Base-by-base conservation (phyloP, 2,888 invertebrate genomes). In the Synergus itoensis region DNA sequence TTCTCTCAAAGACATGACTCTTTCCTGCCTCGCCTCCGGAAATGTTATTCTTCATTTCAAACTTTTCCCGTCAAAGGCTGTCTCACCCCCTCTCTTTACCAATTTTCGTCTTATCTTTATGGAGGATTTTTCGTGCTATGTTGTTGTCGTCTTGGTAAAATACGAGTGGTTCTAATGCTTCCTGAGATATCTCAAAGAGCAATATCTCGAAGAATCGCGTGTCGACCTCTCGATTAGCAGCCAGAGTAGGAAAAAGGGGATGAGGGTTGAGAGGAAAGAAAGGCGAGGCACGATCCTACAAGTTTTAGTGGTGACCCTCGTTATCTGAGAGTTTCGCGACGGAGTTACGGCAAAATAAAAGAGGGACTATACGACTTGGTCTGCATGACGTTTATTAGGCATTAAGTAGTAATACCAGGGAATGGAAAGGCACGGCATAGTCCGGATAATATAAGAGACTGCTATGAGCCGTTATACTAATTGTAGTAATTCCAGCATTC, bases 401-500 rank as follows among this genome's bases (percentile, higher is more conserved):
- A 89, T 91, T 90, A 91, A 91, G 91, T 90, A 91, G 91, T 91
- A 91, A 91, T 91, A 90, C 87, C 87, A 87, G 87, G 85, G 88
- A 88, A 88, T 86, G 87, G 88, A 82, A 86, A 86, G 73, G 53
- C 89, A 89, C 89, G 87, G 87, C 84, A 84, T 85, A 81, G 84
- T 78, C 83, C 82, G 81, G 84, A 83, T 81, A 85, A 84, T 84
- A 73, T 73, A 84, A 86, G 86, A 84, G 83, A 82, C 81, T 77
- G 83, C 88, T 87, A 84, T 73, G 86, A 89, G 88, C 89, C 89
- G 90, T 91, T 92, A 92, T 91, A 91, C 90, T 91, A 91, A 92
- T 91, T 91, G 90, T 90, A 89, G 91, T 91, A 91, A 91, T 91
- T 91, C 88, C 88, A 87, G 88, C 88, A 89, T 91, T 90, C 91